phyloP scores from a whole-genome alignment of 2,888 invertebrate genomes.

The Epicampocera succincta region DNA sequence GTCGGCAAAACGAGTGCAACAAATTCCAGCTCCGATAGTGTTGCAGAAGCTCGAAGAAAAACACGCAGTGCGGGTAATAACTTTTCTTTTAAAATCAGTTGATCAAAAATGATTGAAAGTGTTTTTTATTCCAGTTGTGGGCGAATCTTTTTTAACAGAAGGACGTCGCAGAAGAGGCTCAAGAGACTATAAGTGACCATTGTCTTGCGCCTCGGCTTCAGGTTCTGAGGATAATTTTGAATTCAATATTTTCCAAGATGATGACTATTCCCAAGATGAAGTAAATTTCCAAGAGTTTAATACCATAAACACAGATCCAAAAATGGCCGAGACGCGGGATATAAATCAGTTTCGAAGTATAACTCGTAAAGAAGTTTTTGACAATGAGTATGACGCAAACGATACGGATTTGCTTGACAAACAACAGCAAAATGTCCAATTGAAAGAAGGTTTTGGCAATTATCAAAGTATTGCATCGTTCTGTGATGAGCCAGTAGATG shows the following conservation, averaged over 20 bases:
- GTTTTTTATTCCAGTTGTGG: slow-evolving; percentile 75
- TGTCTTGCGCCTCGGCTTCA: slow-evolving; percentile 83
- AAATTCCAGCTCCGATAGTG: slow-evolving; percentile 73
- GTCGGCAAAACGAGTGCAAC: slow-evolving; percentile 76
- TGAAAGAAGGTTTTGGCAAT: slow-evolving; percentile 32
- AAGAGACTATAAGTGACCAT: slow-evolving; percentile 89
- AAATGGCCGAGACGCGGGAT: slow-evolving; percentile 77
- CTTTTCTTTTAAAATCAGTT: background rate
- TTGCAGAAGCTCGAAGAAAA: slow-evolving; percentile 83
- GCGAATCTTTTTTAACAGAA: slow-evolving; percentile 78
- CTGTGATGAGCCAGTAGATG: slow-evolving; percentile 66
- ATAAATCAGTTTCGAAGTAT: slow-evolving; percentile 60
- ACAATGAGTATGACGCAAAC: slow-evolving; percentile 59
- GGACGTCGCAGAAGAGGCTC: slow-evolving; percentile 85
- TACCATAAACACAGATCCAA: slow-evolving; percentile 62
- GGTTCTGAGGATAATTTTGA: slow-evolving; percentile 73
- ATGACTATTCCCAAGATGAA: slow-evolving; percentile 72
- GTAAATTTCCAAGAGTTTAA: slow-evolving; percentile 71
- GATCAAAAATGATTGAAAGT: background rate
- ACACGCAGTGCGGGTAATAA: slow-evolving; percentile 86
- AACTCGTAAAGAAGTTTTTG: slow-evolving; percentile 52
- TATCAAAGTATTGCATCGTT: slow-evolving; percentile 51
- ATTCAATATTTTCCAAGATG: slow-evolving; percentile 66
- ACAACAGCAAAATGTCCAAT: slow-evolving; percentile 4
- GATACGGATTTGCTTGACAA: slow-evolving; percentile 32